Evolutionary conservation across 2,797 vertebrate species (phyloP), one percentile per base, ranked within the genome.

Genomic region (Paguma larvata): DNA sequence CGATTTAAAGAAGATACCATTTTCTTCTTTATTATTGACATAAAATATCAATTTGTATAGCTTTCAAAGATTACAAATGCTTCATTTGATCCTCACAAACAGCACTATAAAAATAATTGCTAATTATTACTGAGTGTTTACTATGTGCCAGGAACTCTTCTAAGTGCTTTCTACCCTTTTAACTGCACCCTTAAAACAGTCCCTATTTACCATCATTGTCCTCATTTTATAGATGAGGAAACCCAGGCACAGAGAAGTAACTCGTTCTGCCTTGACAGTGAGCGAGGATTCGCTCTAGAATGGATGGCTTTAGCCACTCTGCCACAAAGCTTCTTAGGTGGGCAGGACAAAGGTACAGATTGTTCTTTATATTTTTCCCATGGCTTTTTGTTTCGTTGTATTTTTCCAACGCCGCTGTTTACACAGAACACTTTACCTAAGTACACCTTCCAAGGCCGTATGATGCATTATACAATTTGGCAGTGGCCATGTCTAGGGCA

Each of bases 1-100:
- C 75, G 34, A 75, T 87, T 90, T 94, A 77, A 96, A 63, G 53
- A 92, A 67, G 32, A 30, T 18, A 51, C 48, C 79, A 90, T 67
- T 92, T 25, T 59, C 56, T 19, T 63, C 19, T 87, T 94, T 80
- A 90, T 79, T 78, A 84, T 14, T 73, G 21, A 65, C 27, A 23
- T 48, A 44, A 63, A 65, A 67, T 86, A 78, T 70, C 83, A 84
- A 68, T 32, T 95, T 87, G 85, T 89, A 48, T 75, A 73, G 46
- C 19, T 85, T 88, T 95, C 53, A 62, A 25, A 15, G n/a, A 87
- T 84, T 85, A 80, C 4, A 84, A 23, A 91, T 77, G 44, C 78
- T 72, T 85, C 13, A 72, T 46, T 73, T 83, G 62, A 92, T 72
- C 51, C 53, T 86, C 34, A 85, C 44, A 92, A 90, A 78, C 4